Evolutionary conservation across 2,113 vertebrate species (phyloP).

Genomic region (Typhlomys cinereus): DNA sequence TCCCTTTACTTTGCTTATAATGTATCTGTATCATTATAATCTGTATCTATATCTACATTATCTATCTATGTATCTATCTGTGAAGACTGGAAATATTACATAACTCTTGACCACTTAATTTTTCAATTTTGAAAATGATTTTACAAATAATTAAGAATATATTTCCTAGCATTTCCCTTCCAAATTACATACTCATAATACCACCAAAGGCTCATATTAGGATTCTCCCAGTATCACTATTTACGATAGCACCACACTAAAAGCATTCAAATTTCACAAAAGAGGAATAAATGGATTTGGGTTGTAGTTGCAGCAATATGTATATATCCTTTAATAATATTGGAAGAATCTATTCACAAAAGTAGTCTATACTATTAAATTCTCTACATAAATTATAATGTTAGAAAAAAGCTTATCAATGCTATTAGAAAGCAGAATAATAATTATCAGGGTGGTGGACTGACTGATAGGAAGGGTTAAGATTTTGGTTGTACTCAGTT

Average conservation of each 20-base stretch:
- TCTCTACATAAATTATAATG: not conserved
- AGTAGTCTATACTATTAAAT: not conserved
- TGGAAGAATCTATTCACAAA: not conserved
- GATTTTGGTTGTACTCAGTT: not conserved
- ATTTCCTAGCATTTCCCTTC: not conserved
- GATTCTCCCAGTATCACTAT: not conserved
- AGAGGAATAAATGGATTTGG: not conserved
- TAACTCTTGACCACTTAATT: not conserved
- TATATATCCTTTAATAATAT: not conserved
- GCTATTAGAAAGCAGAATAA: not conserved
- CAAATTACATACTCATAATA: not conserved
- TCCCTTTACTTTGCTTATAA: not conserved
- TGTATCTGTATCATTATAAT: not conserved
- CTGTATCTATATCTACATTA: not conserved
- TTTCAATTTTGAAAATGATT: slow-evolving; percentile 35
- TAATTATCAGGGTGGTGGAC: not conserved
- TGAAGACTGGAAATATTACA: not conserved
- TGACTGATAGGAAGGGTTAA: not conserved
- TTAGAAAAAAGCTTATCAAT: not conserved
- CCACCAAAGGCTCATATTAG: not conserved
- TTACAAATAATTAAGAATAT: slow-evolving; percentile 12
- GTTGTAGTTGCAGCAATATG: not conserved
- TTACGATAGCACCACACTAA: not conserved
- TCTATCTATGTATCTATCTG: not conserved
- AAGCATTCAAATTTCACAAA: not conserved